phyloP scores from a whole-genome alignment of 2,888 invertebrate species.

The Zygaena filipendulae region DNA sequence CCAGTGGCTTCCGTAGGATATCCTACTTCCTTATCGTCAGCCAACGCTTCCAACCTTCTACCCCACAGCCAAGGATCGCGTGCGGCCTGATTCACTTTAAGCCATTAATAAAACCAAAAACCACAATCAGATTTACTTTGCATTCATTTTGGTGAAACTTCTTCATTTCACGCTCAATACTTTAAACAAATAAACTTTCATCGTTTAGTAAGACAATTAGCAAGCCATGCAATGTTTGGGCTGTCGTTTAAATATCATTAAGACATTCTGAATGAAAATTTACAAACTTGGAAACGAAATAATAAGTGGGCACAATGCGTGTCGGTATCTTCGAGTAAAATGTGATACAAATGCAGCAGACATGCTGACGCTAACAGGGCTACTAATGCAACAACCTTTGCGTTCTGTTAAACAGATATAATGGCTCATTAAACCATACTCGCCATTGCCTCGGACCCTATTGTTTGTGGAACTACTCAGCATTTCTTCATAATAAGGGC shows the following conservation, averaged over 20 bases:
- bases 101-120: slow-evolving; percentile 20
- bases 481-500: slow-evolving; percentile 49
- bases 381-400: slow-evolving; percentile 24
- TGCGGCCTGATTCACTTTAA: slow-evolving; percentile 39
- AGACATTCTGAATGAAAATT: too few species aligned
- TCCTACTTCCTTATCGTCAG: slow-evolving; percentile 42
- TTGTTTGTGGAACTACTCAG: slow-evolving; percentile 46
- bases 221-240: slow-evolving; percentile 17
- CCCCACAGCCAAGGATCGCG: slow-evolving; percentile 27
- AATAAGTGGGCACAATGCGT: slow-evolving; percentile 19
- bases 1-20: slow-evolving; percentile 42
- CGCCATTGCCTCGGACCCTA: slow-evolving; percentile 36
- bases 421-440: slow-evolving; percentile 59
- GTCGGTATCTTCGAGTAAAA: slow-evolving; percentile 19
- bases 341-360: slow-evolving; percentile 9
- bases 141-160: slow-evolving; percentile 35
- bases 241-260: slow-evolving; percentile 16
- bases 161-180: slow-evolving; percentile 24
- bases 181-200: slow-evolving; percentile 26
- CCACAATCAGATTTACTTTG: slow-evolving; percentile 35
- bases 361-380: slow-evolving; percentile 26
- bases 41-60: slow-evolving; percentile 21
- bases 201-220: slow-evolving; percentile 46
- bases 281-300: background rate
- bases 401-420: slow-evolving; percentile 35